A percentile compares a stretch with the other conserved stretches of the same genome.
Evolutionary conservation across 2,113 vertebrate species (phyloP).

Genomic region (Nipponia nippon): DNA sequence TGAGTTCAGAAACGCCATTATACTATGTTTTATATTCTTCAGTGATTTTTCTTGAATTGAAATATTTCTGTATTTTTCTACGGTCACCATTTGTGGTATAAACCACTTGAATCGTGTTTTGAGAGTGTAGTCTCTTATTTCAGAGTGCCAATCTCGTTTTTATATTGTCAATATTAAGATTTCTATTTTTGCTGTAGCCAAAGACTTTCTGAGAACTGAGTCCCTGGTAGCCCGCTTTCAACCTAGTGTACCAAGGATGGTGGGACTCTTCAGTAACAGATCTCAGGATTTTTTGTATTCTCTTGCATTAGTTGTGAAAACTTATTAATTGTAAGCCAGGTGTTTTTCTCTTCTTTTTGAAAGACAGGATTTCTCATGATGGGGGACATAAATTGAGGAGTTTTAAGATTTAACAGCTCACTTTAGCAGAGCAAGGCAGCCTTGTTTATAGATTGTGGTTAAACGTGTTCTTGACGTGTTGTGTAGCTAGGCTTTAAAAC

Average conservation of each 20-base stretch:
- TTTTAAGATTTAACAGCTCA: background rate
- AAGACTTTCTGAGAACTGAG: background rate
- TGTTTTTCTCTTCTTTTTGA: background rate
- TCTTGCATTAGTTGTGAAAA: background rate
- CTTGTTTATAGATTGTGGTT: background rate
- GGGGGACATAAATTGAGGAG: background rate
- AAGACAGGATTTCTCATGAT: background rate
- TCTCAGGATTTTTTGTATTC: background rate
- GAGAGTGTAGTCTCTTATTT: background rate
- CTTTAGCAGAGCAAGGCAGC: background rate
- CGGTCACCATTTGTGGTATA: background rate
- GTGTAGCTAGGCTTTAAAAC: background rate
- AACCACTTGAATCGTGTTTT: background rate
- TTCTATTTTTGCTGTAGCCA: background rate
- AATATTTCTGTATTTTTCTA: background rate
- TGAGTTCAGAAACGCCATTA: background rate
- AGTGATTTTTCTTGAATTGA: background rate
- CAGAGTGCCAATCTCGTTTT: background rate
- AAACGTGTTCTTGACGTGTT: background rate
- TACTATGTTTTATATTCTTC: background rate
- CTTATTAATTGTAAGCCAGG: background rate
- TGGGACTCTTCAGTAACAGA: background rate
- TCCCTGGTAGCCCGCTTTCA: background rate
- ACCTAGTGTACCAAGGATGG: accelerated
- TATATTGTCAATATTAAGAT: background rate